Evolutionary conservation across 2,888 invertebrate species (phyloP).

Genomic region (Apamea epomidion): DNA sequence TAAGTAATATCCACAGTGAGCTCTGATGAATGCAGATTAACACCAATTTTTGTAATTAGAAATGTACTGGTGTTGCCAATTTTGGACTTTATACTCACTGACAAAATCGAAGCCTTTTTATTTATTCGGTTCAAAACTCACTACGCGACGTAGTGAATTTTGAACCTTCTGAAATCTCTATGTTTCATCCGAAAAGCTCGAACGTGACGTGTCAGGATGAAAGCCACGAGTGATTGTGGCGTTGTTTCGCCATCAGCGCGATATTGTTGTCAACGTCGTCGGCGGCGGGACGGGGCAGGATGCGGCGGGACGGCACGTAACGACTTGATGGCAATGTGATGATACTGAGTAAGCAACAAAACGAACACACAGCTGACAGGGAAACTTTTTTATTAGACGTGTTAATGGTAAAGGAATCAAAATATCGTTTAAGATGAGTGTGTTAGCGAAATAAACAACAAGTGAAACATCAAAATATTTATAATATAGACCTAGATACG

Average conservation of each 20-base stretch:
- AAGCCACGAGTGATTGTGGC: constrained; percentile 32
- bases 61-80: background rate
- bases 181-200: background rate
- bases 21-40: background rate
- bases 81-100: background rate
- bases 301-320: background rate
- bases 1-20: background rate
- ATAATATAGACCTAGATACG: background rate
- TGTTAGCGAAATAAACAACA: background rate
- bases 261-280: constrained; percentile 40
- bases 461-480: background rate
- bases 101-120: background rate
- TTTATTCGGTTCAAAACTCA: background rate
- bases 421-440: background rate
- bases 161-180: constrained; percentile 34
- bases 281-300: background rate
- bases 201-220: constrained; percentile 14
- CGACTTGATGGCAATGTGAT: constrained; percentile 48
- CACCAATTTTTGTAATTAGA: background rate
- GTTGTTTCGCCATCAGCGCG: constrained; percentile 56
- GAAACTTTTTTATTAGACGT: background rate
- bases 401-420: background rate
- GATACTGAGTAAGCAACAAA: constrained; percentile 35
- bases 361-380: background rate
- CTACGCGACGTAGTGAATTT: background rate